These are phyloP conservation scores for Balanococcus diminutus DNA, from an alignment of 2,888 invertebrate genomes.

Conservation along the genomic window DNA sequence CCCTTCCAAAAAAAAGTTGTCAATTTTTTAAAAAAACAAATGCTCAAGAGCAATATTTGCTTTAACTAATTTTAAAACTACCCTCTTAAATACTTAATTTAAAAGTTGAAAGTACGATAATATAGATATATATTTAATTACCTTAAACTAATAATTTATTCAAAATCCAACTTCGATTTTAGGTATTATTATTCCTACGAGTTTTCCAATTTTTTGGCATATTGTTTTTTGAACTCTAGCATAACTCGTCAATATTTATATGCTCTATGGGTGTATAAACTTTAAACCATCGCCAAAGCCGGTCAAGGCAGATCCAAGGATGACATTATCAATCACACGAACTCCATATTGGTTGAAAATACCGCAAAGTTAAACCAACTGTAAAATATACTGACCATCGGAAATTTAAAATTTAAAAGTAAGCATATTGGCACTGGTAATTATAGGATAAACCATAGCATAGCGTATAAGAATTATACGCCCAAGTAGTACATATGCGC, in stretches of 20 bases:
- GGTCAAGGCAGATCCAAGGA: conserved; percentile 27
- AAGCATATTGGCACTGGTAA: conserved; percentile 2
- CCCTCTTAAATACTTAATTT: no score
- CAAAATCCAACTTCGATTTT: background rate
- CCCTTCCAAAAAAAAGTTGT: no score
- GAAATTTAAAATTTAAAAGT: conserved; percentile 27
- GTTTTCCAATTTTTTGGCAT: background rate
- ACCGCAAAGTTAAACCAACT: conserved; percentile 42
- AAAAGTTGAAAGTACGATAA: no score
- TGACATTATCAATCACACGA: conserved; percentile 29
- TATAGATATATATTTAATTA: no score
- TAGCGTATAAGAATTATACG: background rate
- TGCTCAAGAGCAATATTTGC: no score
- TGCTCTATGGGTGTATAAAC: background rate
- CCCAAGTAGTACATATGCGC: background rate
- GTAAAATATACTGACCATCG: conserved; percentile 40
- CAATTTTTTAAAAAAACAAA: no score
- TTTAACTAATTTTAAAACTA: no score
- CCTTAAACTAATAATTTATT: no score
- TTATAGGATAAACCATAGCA: background rate
- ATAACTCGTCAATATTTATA: background rate
- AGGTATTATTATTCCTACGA: background rate
- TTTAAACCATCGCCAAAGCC: background rate
- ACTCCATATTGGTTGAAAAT: background rate
- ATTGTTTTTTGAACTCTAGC: background rate